Evolutionary conservation across 2,797 vertebrate genomes (phyloP).

Genomic region (Sebastiscus tertius): DNA sequence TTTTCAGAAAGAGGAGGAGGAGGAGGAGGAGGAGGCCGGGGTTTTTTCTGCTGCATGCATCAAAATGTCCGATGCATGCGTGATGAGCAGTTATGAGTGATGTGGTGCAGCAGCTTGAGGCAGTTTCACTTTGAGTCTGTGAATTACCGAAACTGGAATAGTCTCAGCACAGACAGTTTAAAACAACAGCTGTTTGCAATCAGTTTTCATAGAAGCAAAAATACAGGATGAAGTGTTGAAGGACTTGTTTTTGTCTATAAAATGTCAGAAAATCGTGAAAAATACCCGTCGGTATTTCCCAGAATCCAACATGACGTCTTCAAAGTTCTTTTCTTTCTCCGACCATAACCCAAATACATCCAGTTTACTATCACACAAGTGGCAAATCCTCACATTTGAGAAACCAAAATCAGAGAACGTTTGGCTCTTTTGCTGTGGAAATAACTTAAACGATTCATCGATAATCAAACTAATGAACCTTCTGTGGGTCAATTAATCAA

Average conservation of each 20-base stretch:
- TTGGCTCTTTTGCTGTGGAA: not conserved
- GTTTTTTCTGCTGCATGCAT: constrained; percentile 4
- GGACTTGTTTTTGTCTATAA: not conserved
- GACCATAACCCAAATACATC: not conserved
- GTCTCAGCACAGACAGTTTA: not conserved
- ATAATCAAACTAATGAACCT: not conserved
- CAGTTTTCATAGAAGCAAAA: not conserved
- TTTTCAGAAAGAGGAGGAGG: not conserved
- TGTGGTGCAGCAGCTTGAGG: not conserved
- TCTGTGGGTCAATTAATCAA: not conserved
- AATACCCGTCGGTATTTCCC: not conserved
- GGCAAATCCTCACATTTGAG: not conserved
- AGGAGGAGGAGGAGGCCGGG: not conserved
- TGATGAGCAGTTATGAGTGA: not conserved
- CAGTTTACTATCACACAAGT: not conserved
- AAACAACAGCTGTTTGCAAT: not conserved
- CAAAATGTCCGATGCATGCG: not conserved
- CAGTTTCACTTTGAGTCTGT: not conserved
- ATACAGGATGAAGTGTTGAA: not conserved
- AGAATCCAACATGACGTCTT: not conserved
- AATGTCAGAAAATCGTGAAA: not conserved
- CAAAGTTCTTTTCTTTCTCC: not conserved
- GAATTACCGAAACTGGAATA: not conserved
- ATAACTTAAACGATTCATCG: not conserved
- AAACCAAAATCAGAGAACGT: not conserved